phyloP scores from a whole-genome alignment of 2,113 vertebrate species.

The Scophthalmus maximus region DNA sequence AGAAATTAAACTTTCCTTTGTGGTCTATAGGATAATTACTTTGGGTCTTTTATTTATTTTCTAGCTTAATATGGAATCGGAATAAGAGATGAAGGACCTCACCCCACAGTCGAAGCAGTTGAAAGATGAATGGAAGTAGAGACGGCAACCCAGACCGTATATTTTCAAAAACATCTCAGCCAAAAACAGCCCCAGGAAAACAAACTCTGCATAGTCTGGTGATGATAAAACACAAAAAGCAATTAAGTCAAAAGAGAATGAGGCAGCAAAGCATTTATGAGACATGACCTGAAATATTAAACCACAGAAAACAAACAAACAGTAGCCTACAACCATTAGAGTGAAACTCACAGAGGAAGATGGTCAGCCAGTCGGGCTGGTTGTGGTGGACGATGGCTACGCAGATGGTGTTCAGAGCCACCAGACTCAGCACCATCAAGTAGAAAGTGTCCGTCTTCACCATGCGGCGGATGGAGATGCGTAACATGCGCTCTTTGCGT shows the following conservation, averaged over 20 bases:
- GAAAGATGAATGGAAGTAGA: slow-evolving; percentile 99
- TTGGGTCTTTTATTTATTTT: too few species aligned
- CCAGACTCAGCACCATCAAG: slow-evolving; percentile 94
- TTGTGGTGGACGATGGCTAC: slow-evolving; percentile 99
- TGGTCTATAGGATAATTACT: too few species aligned
- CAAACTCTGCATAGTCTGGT: slow-evolving; percentile 98
- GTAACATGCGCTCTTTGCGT: slow-evolving; percentile 94
- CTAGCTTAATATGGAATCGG: background rate
- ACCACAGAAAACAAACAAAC: background rate
- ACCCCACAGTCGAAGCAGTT: slow-evolving; percentile 99
- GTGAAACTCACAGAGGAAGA: slow-evolving; percentile 93
- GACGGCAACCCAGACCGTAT: slow-evolving; percentile 96
- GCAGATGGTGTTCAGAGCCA: slow-evolving; percentile 97
- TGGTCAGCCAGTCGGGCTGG: slow-evolving; percentile 96
- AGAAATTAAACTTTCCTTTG: too few species aligned
- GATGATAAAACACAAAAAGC: slow-evolving; percentile 9
- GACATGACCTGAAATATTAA: background rate
- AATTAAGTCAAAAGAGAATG: slow-evolving; percentile 13
- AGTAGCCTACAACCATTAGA: background rate
- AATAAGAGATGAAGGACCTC: slow-evolving; percentile 73
- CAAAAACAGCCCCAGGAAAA: slow-evolving; percentile 97
- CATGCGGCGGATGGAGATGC: slow-evolving; percentile 98
- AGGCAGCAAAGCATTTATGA: background rate
- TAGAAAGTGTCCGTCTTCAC: slow-evolving; percentile 99
- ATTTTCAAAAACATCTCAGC: slow-evolving; percentile 99